Base-by-base conservation (phyloP, 2,113 vertebrate species). In the Motacilla tschutschensis region DNA sequence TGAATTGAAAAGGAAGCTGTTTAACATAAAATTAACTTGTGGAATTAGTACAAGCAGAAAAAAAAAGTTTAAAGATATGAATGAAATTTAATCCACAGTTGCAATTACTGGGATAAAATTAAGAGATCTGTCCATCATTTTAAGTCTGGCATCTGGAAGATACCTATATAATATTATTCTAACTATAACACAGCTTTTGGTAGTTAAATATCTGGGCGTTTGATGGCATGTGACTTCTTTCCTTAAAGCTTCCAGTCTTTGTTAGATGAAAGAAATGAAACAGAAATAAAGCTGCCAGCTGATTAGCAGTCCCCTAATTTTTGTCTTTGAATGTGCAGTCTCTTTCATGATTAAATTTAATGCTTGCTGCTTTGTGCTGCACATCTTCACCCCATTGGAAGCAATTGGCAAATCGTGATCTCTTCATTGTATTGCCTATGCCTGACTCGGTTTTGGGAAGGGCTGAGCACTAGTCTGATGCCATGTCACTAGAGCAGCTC, bases 1-100 rank as follows among this genome's bases (percentile, higher is more conserved):
- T 72, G 54, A 80, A 78, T 83, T 80, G 46, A 60, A 63, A 77
- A 74, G 22, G 5, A 2, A 80, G 53, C 40, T 79, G 6, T 78
- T 89, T 70, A 91, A 86, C 24, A 35, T 85, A 41, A 33, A 88
- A 28, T 86, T 90, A 88, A 76, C 33, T 66, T 48, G 20, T 75
- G 47, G 58, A 67, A 84, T 77, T 59, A 73, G 5, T 70, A 14
- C 63, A 84, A 79, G 58, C 43, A 75, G 53, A 55, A 59, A 48
- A 58, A 60, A 67, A 60, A 14, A 9, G 1, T 15, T 87, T 83
- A 46, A 86, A 50, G 38, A 36, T 75, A 44, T 0, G 4, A 71
- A 54, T 62, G 51, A 66, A 77, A 92, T 22, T 66, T 53, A 88
- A 90, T 69, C 51, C 17, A 38, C 10, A 10, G 31, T 77, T 79